Evolutionary conservation across 2,797 vertebrate species (phyloP), one percentile per base, ranked within the genome.

Genomic region (Chromis chromis): DNA sequence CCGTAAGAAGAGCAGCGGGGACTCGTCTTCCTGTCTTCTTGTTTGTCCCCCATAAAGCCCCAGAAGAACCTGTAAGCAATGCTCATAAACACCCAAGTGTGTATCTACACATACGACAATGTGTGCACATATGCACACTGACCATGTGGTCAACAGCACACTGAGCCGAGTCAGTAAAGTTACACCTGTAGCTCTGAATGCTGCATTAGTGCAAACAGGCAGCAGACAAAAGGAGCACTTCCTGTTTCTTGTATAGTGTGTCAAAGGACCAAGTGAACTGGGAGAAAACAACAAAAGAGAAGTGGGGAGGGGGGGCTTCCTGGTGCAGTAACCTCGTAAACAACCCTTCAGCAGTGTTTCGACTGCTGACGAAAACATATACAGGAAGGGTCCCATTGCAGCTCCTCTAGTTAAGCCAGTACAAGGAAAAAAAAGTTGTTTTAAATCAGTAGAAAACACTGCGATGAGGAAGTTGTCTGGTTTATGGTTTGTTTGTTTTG

Each of bases 171-270:
- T 21, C 57, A 39, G 64, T 61, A 64, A 67, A 55, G 40, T 66
- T 36, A 79, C 79, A 81, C 78, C 79, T 69, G 58, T 40, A 22
- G 58, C 56, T 19, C 21, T 48, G 56, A 17, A 9, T 24, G 42
- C 27, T 48, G 60, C 70, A 67, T 64, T 55, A 48, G 66, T 68
- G 57, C 6, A 2, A 81, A 57, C 60, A 57, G 11, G 14, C 36
- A 0, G 62, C 9, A n/a, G 25, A 79, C 78, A 85, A 82, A 84
- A 72, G 56, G n/a, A 81, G 65, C 52, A 82, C 82, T 89, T 91
- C 88, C 89, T 87, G 82, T 86, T 86, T 75, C 49, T 72, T 57
- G 36, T 77, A 24, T 48, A 27, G 66, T 25, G 67, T 70, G 76
- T 82, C 67, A 72, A 46, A 78, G 58, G 61, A 75, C 0, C 4